phyloP scores from a whole-genome alignment of 2,113 vertebrate species.

The Megalops atlanticus region DNA sequence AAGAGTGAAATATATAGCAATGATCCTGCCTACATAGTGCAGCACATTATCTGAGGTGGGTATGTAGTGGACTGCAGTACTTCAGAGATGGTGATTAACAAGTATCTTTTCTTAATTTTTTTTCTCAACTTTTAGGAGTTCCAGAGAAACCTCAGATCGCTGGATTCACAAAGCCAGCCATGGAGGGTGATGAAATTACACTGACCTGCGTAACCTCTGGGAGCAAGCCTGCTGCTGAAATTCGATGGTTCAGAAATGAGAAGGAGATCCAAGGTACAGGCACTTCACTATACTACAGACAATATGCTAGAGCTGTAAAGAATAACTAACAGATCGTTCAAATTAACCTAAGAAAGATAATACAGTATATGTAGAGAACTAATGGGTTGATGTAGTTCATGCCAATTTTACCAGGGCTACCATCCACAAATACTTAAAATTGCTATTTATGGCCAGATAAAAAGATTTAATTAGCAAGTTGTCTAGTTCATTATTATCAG shows the following conservation, averaged over 20 bases:
- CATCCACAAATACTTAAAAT: too few species aligned
- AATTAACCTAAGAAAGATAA: too few species aligned
- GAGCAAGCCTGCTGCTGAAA: slow-evolving; percentile 93
- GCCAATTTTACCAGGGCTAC: too few species aligned
- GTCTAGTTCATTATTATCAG: too few species aligned
- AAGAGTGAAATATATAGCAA: too few species aligned
- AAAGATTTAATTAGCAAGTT: too few species aligned
- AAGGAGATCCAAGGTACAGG: slow-evolving; percentile 93
- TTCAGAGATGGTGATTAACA: not conserved
- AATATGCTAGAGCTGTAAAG: too few species aligned
- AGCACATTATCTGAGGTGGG: not conserved
- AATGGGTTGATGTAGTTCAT: too few species aligned
- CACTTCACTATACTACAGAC: too few species aligned
- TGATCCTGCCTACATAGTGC: not conserved
- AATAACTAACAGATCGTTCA: not conserved
- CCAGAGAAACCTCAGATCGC: slow-evolving; percentile 91
- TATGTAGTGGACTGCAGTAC: not conserved
- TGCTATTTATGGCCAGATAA: too few species aligned
- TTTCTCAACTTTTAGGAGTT: slow-evolving; percentile 74
- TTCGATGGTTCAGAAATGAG: slow-evolving; percentile 95
- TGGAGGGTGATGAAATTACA: slow-evolving; percentile 90
- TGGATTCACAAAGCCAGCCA: slow-evolving; percentile 89
- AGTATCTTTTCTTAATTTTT: slow-evolving; percentile 17
- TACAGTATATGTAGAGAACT: too few species aligned
- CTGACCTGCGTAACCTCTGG: slow-evolving; percentile 91